Conservation (phyloP, 2,888 invertebrate species). For the Cheilosia pagana region DNA sequence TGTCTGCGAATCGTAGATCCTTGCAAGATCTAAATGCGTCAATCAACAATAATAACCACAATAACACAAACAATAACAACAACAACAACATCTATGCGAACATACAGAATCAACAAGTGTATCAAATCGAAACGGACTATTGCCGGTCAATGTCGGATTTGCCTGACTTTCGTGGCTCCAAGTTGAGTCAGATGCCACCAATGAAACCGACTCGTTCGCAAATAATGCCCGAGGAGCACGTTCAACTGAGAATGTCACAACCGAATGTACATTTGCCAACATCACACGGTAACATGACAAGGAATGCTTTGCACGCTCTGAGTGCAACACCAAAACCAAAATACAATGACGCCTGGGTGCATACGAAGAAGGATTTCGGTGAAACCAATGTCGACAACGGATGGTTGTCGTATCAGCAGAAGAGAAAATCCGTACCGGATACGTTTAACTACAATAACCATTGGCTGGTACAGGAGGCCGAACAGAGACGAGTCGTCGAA, state of each 20-base stretch:
- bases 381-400: conserved; percentile 80
- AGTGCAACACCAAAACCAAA: conserved; percentile 92
- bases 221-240: conserved; percentile 81
- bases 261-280: conserved; percentile 65
- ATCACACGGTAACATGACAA: conserved; percentile 86
- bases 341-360: conserved; percentile 85
- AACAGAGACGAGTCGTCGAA: conserved; percentile 91
- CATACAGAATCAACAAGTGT: conserved; percentile 80
- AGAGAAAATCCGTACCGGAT: conserved; percentile 86
- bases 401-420: conserved; percentile 88
- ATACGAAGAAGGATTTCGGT: conserved; percentile 80
- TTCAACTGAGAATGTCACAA: conserved; percentile 86
- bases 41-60: conserved; percentile 77
- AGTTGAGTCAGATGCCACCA: conserved; percentile 79
- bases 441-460: conserved; percentile 91
- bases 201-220: conserved; percentile 80
- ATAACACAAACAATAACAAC: conserved; percentile 72
- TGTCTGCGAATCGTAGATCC: conserved; percentile 85
- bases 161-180: conserved; percentile 83
- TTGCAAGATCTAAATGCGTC: conserved; percentile 86
- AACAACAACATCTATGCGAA: conserved; percentile 79
- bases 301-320: conserved; percentile 88
- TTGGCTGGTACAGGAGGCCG: conserved; percentile 97
- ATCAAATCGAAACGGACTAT: conserved; percentile 84
- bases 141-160: conserved; percentile 86